Conservation (phyloP, 2,797 vertebrate genomes). For the Sternotherus odoratus region DNA sequence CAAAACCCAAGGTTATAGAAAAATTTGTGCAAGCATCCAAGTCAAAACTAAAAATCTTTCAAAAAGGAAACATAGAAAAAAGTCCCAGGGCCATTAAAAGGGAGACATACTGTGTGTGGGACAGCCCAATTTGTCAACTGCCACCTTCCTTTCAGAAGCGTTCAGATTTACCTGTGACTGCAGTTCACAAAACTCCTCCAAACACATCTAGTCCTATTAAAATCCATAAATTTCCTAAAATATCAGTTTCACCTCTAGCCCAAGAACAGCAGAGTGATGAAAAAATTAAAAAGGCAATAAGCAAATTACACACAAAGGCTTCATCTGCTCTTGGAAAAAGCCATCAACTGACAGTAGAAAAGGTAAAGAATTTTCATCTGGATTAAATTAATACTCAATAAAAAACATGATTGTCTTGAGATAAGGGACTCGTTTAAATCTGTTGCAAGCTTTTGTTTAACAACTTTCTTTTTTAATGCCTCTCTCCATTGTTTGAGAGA, state of each 20-base stretch:
- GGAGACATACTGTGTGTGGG: slow-evolving; percentile 90
- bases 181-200: not conserved
- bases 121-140: slow-evolving; percentile 85
- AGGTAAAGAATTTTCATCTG: slow-evolving; percentile 71
- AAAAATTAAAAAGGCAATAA: slow-evolving; percentile 26
- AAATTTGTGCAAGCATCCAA: slow-evolving; percentile 84
- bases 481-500: not conserved
- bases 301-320: slow-evolving; percentile 49
- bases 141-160: slow-evolving; percentile 82
- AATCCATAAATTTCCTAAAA: slow-evolving; percentile 49
- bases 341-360: slow-evolving; percentile 44
- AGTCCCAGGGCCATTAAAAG: slow-evolving; percentile 86
- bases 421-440: not conserved
- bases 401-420: not conserved
- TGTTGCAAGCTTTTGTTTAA: not conserved
- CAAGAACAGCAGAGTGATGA: slow-evolving; percentile 37
- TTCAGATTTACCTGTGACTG: slow-evolving; percentile 25
- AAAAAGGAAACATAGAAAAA: slow-evolving; percentile 57
- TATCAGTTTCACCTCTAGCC: not conserved
- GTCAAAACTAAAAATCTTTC: slow-evolving; percentile 83
- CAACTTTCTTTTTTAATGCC: not conserved
- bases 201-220: slow-evolving; percentile 76
- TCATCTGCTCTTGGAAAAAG: slow-evolving; percentile 42
- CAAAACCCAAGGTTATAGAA: slow-evolving; percentile 66
- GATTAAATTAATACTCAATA: not conserved